A percentile compares a stretch with the other conserved stretches of the same genome.
Evolutionary conservation across 2,113 vertebrate genomes (phyloP).

Genomic region (Gobio gobio): DNA sequence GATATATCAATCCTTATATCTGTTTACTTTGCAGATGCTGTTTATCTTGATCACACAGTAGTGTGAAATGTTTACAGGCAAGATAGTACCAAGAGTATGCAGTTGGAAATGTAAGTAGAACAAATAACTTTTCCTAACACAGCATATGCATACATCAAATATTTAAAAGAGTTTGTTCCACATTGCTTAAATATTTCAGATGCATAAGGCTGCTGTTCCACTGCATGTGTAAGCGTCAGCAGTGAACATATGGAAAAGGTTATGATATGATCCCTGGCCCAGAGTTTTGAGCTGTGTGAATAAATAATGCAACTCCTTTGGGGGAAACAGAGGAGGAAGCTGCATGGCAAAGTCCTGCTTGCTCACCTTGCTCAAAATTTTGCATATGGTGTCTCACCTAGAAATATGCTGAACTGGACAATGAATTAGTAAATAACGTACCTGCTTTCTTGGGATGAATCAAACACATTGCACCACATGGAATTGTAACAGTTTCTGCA

Average conservation of each 20-base stretch:
- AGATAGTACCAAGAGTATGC: not conserved
- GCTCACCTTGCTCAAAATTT: not conserved
- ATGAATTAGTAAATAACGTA: constrained; percentile 1
- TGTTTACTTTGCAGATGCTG: constrained; percentile 5
- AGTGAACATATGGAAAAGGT: constrained; percentile 13
- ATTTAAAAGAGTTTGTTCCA: not conserved
- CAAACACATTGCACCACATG: constrained; percentile 15
- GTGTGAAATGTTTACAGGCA: not conserved
- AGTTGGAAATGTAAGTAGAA: not conserved
- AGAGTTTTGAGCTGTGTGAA: constrained; percentile 6
- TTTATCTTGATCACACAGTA: constrained; percentile 15
- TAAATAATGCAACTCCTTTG: constrained; percentile 25
- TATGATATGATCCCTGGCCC: constrained; percentile 3
- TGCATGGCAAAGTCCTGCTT: not conserved
- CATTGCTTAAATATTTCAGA: constrained; percentile 8
- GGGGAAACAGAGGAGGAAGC: not conserved
- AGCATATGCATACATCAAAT: not conserved
- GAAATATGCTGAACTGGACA: constrained; percentile 1
- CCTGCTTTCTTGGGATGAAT: constrained; percentile 19
- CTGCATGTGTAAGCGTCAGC: not conserved
- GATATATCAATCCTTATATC: constrained; percentile 15
- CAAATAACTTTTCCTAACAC: not conserved
- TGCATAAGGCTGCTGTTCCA: not conserved
- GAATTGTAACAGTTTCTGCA: not conserved
- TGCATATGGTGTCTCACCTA: not conserved